Base-by-base conservation (phyloP, 2,797 vertebrate genomes). In the Molossus alvarezi region DNA sequence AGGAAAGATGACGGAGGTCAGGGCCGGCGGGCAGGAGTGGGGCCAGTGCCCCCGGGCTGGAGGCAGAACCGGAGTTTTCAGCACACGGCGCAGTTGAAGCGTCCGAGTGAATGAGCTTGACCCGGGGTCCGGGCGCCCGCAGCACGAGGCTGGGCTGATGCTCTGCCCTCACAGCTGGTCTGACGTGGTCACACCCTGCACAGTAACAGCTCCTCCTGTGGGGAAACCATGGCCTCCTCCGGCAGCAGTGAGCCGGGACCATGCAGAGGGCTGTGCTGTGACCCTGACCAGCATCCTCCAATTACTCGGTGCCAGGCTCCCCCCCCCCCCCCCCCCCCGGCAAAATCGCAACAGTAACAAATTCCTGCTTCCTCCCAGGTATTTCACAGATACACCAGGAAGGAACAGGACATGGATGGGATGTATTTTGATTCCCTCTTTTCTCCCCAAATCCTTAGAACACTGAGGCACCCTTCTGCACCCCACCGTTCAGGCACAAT, bases 251-350 rank as follows among this genome's bases (percentile, higher is more conserved):
- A 29, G 37, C 11, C 0, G 58, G 10, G 69, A 51, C 64, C 23
- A 29, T 0, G 9, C 25, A 14, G 51, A 62, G 3, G 29, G 51
- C 0, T 1, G 5, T 20, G 33, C 0, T 0, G 4, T 10, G 29
- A 41, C 27, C 58, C 0, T 0, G 2, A 45, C 20, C n/a, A 51
- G 33, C 76, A 8, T 0, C 71, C 51, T 1, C 14, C 51, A 33
- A 8, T 33, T 1, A 64, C 67, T 62, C 20, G 3, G 2, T 6
- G 2, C 3, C 21, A 3, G 2, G 10, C 2, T 6, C 27, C 45
- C 55, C 25, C n/a, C n/a, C n/a, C n/a, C n/a, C n/a, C n/a, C n/a
- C n/a, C n/a, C n/a, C n/a, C 33, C 0, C 0, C 13, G 0, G 7
- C 0, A 27, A 75, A 11, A 23, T 18, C 57, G 9, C 55, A 69